Conservation (phyloP, 2,797 vertebrate genomes). For the Crax fasciolata region DNA sequence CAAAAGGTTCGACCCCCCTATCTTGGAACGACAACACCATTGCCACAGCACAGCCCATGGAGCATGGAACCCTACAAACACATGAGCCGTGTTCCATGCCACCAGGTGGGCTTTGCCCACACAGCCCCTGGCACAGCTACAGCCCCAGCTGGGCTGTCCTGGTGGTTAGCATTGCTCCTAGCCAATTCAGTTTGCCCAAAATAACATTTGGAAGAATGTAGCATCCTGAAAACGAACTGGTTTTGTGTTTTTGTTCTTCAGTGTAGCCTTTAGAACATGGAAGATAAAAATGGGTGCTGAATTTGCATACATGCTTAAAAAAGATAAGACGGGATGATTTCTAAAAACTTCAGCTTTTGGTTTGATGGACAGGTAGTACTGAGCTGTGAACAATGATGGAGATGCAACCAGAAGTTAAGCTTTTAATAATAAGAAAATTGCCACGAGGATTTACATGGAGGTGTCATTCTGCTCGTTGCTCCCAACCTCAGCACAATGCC, state of each 20-base stretch:
- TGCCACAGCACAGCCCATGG: neutral
- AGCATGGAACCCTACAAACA: neutral
- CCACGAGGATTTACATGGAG: neutral
- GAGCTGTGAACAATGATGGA: conserved; percentile 38
- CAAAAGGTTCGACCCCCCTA: neutral
- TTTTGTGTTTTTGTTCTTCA: neutral
- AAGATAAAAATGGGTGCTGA: neutral
- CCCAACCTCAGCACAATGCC: neutral
- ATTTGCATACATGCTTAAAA: neutral
- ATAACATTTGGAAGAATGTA: neutral
- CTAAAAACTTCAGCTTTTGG: neutral
- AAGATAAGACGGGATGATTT: neutral
- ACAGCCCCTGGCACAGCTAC: neutral
- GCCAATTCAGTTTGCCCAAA: neutral
- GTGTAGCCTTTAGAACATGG: neutral
- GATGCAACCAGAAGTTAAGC: conserved; percentile 56
- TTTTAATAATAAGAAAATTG: conserved; percentile 43
- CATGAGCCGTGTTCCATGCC: neutral
- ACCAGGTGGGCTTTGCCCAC: neutral
- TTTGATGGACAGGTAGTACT: conserved; percentile 5
- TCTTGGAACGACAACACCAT: neutral
- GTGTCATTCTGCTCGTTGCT: conserved; percentile 37
- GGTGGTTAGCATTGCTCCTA: neutral
- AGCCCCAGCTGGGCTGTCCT: neutral
- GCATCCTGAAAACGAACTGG: neutral